phyloP scores from a whole-genome alignment of 2,113 vertebrate genomes.

The Campylomormyrus numenius region DNA sequence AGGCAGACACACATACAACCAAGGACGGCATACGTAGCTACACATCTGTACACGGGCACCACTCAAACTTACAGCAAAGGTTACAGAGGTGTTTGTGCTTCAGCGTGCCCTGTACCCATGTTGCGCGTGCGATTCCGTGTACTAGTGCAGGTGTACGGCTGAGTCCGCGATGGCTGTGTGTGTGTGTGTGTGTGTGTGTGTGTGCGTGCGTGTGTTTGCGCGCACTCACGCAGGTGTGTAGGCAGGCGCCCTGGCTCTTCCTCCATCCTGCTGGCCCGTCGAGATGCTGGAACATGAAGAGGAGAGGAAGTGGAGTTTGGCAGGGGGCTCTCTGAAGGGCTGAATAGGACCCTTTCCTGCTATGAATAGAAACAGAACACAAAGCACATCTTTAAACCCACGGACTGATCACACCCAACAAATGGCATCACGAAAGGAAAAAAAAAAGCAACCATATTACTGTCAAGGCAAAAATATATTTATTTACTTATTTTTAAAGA shows the following conservation, averaged over 20 bases:
- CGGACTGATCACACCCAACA: conserved; percentile 11
- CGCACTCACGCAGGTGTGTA: conserved; percentile 88
- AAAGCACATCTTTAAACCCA: conserved; percentile 56
- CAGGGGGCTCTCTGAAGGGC: conserved; percentile 84
- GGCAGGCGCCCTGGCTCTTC: conserved; percentile 85
- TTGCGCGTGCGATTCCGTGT: background rate
- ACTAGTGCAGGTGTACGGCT: background rate
- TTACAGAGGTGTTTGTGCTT: background rate
- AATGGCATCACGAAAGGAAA: background rate
- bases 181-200: too few relatives aligned
- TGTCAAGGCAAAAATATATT: conserved; percentile 4
- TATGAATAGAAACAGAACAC: conserved; percentile 73
- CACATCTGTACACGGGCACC: background rate
- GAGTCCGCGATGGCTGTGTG: background rate
- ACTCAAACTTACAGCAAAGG: background rate
- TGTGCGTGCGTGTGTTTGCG: background rate
- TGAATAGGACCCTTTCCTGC: conserved; percentile 92
- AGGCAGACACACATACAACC: background rate
- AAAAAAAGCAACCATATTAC: background rate
- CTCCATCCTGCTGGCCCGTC: conserved; percentile 82
- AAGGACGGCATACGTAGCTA: background rate
- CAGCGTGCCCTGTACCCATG: background rate
- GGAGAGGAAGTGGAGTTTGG: conserved; percentile 81
- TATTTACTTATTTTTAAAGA: conserved; percentile 6
- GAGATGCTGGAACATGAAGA: conserved; percentile 83